phyloP scores from a whole-genome alignment of 2,797 vertebrate genomes.

The Sternarchorhynchus goeldii region DNA sequence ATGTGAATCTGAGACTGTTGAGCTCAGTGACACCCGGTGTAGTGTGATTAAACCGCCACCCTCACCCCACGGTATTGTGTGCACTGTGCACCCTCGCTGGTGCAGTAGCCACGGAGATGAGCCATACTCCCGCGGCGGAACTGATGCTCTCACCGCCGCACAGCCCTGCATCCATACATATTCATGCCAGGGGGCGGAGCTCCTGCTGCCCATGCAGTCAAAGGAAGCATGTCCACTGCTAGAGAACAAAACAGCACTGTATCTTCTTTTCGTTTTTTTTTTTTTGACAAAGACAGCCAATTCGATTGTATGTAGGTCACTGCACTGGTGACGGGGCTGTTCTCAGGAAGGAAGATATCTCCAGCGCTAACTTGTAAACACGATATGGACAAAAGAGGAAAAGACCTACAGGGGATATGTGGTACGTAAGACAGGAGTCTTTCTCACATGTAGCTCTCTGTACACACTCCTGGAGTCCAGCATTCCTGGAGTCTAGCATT shows the following conservation, averaged over 20 bases:
- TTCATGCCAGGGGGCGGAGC: slow-evolving; percentile 11
- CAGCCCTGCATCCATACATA: slow-evolving; percentile 21
- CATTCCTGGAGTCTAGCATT: no score
- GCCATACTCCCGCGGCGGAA: not conserved
- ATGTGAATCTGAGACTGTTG: slow-evolving; percentile 29
- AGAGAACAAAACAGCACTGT: slow-evolving; percentile 13
- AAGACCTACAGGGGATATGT: not conserved
- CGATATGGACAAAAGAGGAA: slow-evolving; percentile 13
- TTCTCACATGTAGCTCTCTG: no score
- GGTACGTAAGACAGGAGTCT: not conserved
- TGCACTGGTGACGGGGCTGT: slow-evolving; percentile 34
- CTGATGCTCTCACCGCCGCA: not conserved
- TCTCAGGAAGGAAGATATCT: slow-evolving; percentile 51
- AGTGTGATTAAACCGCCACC: slow-evolving; percentile 18
- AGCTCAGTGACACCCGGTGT: slow-evolving; percentile 23
- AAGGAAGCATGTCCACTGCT: slow-evolving; percentile 22
- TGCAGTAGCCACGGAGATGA: not conserved
- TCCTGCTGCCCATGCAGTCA: not conserved
- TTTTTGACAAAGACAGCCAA: slow-evolving; percentile 28
- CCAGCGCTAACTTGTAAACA: slow-evolving; percentile 47
- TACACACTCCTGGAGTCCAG: no score
- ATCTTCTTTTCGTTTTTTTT: slow-evolving; percentile 28
- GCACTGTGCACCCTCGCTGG: not conserved
- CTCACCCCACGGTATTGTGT: not conserved
- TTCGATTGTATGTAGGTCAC: slow-evolving; percentile 38